Evolutionary conservation across 2,888 invertebrate species (phyloP).

Genomic region (Cybosia mesomella): DNA sequence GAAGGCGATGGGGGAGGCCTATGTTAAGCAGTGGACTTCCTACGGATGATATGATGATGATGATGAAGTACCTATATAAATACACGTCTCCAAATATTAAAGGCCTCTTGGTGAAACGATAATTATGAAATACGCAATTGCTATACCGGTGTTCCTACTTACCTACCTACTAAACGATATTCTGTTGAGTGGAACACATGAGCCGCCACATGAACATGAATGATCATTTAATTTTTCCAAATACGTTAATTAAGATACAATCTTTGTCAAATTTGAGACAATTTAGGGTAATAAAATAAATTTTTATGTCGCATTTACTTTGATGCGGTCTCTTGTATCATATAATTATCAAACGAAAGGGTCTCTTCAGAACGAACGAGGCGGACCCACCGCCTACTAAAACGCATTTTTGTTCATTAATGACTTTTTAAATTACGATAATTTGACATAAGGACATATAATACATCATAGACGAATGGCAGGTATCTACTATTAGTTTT

Average conservation of each 20-base stretch:
- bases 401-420: slow-evolving; percentile 47
- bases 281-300: slow-evolving; percentile 85
- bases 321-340: slow-evolving; percentile 74
- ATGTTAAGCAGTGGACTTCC: too few relatives aligned
- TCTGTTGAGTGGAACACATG: slow-evolving; percentile 9
- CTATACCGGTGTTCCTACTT: too few relatives aligned
- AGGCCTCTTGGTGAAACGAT: too few relatives aligned
- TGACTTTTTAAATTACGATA: slow-evolving; percentile 61
- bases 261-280: slow-evolving; percentile 84
- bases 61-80: too few relatives aligned
- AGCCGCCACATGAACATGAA: slow-evolving; percentile 38
- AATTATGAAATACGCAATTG: too few relatives aligned
- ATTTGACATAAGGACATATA: slow-evolving; percentile 50
- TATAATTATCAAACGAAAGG: slow-evolving; percentile 75
- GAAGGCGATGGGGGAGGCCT: too few relatives aligned
- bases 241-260: slow-evolving; percentile 76
- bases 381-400: slow-evolving; percentile 49
- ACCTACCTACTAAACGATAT: slow-evolving; percentile 15
- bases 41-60: too few relatives aligned
- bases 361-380: slow-evolving; percentile 45
- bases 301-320: slow-evolving; percentile 85
- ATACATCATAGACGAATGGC: slow-evolving; percentile 43
- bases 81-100: too few relatives aligned
- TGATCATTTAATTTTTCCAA: slow-evolving; percentile 66
- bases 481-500: slow-evolving; percentile 36